phyloP scores from a whole-genome alignment of 2,797 vertebrate genomes.

The Taenioides sp. region DNA sequence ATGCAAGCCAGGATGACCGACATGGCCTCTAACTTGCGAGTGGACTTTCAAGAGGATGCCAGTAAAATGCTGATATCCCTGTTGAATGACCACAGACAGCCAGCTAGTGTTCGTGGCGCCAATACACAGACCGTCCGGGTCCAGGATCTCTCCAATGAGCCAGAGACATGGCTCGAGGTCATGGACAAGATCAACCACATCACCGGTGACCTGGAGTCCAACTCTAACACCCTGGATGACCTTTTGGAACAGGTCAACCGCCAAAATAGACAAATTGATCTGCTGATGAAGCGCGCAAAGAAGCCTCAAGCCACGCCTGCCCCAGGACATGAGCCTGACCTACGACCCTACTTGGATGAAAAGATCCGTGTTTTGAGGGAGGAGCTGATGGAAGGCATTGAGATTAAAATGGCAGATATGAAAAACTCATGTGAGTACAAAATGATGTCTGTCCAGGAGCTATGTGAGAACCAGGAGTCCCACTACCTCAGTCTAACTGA shows the following conservation, averaged over 20 bases:
- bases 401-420: constrained; percentile 90
- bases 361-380: constrained; percentile 83
- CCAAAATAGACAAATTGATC: constrained; percentile 84
- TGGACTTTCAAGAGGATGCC: constrained; percentile 88
- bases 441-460: constrained; percentile 80
- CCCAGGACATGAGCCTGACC: constrained; percentile 60
- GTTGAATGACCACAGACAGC: constrained; percentile 75
- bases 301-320: constrained; percentile 65
- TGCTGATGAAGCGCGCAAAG: constrained; percentile 80
- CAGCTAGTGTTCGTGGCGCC: constrained; percentile 67
- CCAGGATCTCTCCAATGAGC: constrained; percentile 67
- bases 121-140: constrained; percentile 71
- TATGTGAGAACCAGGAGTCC: constrained; percentile 83
- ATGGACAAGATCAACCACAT: constrained; percentile 84
- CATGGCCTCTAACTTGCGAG: constrained; percentile 84
- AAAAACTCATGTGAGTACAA: constrained; percentile 91
- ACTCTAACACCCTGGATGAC: constrained; percentile 83
- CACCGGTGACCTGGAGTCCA: constrained; percentile 82
- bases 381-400: constrained; percentile 89
- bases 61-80: constrained; percentile 83
- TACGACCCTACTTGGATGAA: constrained; percentile 82
- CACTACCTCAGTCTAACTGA: constrained; percentile 84
- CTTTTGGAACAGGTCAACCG: constrained; percentile 81
- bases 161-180: constrained; percentile 70
- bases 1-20: constrained; percentile 89